Conservation (phyloP, 30 jellyfish, hydroid and myxozoan genomes). For the Mastigias papua region DNA sequence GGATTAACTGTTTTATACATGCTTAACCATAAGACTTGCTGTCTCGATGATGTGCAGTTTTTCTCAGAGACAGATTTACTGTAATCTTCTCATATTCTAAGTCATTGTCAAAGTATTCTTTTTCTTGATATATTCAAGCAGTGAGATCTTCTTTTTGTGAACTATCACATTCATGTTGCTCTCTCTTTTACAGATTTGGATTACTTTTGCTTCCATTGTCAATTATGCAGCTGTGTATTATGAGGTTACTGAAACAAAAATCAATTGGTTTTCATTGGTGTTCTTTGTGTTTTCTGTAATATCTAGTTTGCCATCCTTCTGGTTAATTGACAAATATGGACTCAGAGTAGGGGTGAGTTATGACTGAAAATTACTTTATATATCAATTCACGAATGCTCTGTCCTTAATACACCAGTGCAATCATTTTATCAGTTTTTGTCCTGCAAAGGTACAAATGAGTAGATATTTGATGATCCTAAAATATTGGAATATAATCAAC, state of each 20-base stretch:
- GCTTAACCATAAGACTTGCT: too few relatives aligned
- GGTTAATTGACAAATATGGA: constrained; percentile 91
- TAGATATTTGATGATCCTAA: too few relatives aligned
- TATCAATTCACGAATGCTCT: not conserved
- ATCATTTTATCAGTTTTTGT: too few relatives aligned
- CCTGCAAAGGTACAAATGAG: too few relatives aligned
- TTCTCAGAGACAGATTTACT: too few relatives aligned
- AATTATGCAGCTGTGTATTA: constrained; percentile 83
- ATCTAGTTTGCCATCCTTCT: constrained; percentile 80
- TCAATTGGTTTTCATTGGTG: constrained; percentile 91
- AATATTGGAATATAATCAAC: too few relatives aligned
- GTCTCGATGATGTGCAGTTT: too few relatives aligned
- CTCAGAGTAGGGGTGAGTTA: constrained; percentile 78
- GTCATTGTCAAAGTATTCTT: too few relatives aligned
- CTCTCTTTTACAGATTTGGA: constrained; percentile 75
- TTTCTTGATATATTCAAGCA: not conserved
- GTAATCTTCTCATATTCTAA: too few relatives aligned
- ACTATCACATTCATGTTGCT: not conserved
- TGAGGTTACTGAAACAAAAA: constrained; percentile 67
- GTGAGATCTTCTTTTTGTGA: not conserved
- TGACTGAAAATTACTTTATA: too few relatives aligned
- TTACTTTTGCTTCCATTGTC: constrained; percentile 90
- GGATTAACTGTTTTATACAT: too few relatives aligned
- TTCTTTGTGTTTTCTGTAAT: constrained; percentile 77
- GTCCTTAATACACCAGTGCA: too few relatives aligned